Conservation (phyloP, 23 tunicate species). For the Aplidium turbinatum region DNA sequence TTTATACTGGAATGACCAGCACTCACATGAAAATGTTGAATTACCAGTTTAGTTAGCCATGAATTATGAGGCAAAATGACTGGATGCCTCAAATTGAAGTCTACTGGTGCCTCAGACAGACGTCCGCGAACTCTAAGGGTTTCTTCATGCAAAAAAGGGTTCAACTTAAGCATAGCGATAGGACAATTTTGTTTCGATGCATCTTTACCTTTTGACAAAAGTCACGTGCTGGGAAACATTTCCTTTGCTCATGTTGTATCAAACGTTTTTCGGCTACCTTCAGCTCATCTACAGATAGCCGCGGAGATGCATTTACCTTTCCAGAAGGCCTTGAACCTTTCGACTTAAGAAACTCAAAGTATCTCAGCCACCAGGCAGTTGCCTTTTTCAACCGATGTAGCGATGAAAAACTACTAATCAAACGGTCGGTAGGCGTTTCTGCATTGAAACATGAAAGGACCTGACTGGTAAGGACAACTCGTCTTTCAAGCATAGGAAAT, state of each 20-base stretch:
- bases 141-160: background rate
- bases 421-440: too few relatives aligned
- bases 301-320: too few relatives aligned
- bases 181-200: background rate
- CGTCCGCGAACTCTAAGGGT: conserved; percentile 2
- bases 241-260: background rate
- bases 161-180: too few relatives aligned
- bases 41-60: background rate
- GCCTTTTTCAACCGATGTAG: too few relatives aligned
- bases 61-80: background rate
- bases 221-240: background rate
- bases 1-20: background rate
- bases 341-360: too few relatives aligned
- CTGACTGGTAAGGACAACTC: too few relatives aligned
- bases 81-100: background rate
- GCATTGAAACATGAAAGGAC: too few relatives aligned
- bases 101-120: background rate
- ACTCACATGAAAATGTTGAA: background rate
- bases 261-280: background rate
- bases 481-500: too few relatives aligned
- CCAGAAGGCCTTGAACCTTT: too few relatives aligned
- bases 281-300: background rate
- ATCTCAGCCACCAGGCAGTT: too few relatives aligned
- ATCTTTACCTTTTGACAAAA: background rate
- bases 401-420: too few relatives aligned